Percentiles rank a stretch among this genome's conserved stretches.
phyloP scores from a whole-genome alignment of 2,888 invertebrate genomes.

The Penaeus monodon region DNA sequence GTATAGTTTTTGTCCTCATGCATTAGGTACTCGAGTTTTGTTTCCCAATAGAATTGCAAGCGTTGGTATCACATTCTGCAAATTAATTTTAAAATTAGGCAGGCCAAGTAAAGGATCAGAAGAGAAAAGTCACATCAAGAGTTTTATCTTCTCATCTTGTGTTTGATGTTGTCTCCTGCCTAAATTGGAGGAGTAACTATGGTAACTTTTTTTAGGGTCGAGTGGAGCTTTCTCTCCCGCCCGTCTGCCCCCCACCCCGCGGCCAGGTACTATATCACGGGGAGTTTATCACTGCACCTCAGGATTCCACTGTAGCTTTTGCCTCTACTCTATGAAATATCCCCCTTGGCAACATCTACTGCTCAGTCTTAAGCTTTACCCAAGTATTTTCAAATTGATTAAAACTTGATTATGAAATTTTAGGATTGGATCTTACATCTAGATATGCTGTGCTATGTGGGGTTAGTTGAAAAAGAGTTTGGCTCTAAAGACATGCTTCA shows the following conservation, averaged over 20 bases:
- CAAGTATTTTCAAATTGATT: slow-evolving; percentile 22
- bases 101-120: too few relatives aligned
- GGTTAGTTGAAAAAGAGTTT: slow-evolving; percentile 39
- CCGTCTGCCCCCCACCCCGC: slow-evolving; percentile 63
- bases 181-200: slow-evolving; percentile 43
- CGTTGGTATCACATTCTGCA: not conserved
- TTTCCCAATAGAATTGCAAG: not conserved
- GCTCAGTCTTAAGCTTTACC: slow-evolving; percentile 5
- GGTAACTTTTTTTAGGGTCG: slow-evolving; percentile 63
- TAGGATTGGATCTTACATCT: not conserved
- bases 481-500: slow-evolving; percentile 35
- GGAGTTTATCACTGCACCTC: slow-evolving; percentile 39
- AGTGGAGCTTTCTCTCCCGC: slow-evolving; percentile 65
- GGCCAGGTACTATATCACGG: slow-evolving; percentile 59
- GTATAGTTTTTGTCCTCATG: too few relatives aligned
- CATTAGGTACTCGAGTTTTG: not conserved
- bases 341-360: slow-evolving; percentile 17
- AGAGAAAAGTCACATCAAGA: not conserved
- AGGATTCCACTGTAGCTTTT: slow-evolving; percentile 41
- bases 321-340: slow-evolving; percentile 34
- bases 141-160: slow-evolving; percentile 19
- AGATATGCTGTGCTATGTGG: slow-evolving; percentile 13
- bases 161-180: not conserved
- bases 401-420: not conserved
- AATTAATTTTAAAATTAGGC: not conserved